Evolutionary conservation across 2,888 invertebrate species (phyloP), one percentile per base, ranked within the genome.

Genomic region (Ischnus inquisitorius): DNA sequence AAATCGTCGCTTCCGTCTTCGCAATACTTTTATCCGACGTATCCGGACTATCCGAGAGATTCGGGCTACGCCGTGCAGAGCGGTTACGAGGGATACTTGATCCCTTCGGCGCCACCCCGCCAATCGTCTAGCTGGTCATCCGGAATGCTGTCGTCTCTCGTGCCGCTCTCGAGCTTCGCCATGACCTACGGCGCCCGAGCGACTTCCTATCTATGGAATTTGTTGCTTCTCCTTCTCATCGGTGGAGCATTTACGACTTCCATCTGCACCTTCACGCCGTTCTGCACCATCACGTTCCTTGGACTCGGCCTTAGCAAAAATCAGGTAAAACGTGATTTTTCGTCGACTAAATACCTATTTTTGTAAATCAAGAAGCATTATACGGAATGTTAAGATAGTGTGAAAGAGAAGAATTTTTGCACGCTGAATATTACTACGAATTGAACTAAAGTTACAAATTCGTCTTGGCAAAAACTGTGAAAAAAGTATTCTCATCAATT

Each of bases 261-360:
- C 0, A 92, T 96, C 0, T 96, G 96, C 89, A 94, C 95, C 0
- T 94, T 96, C 84, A 96, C 96, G 0, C 95, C 96, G 8, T 89
- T 96, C 16, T 96, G 96, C 90, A 94, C 94, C 3, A 95, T 96
- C 76, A 94, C 94, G 0, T 95, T 96, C 90, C 92, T 93, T 28
- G 94, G 94, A 68, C 87, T 94, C 81, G 87, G 85, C 22, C 28
- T 88, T n/a, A 84, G 48, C 28, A 88, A 87, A 10, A 74, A 81
- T 68, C 85, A 88, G 86, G 89, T 88, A 85, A 81, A 51, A 8
- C 12, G 12, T 67, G 67, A 48, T 16, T 43, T 8, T 16, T 43
- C n/a, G 2, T 22, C 10, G 25, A n/a, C n/a, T n/a, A n/a, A n/a
- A 34, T 34, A 34, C 34, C 4, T 5, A 34, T 34, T 34, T 34